Evolutionary conservation across 2,888 invertebrate species (phyloP), one percentile per base, ranked within the genome.

Genomic region (Nomada ruficornis): DNA sequence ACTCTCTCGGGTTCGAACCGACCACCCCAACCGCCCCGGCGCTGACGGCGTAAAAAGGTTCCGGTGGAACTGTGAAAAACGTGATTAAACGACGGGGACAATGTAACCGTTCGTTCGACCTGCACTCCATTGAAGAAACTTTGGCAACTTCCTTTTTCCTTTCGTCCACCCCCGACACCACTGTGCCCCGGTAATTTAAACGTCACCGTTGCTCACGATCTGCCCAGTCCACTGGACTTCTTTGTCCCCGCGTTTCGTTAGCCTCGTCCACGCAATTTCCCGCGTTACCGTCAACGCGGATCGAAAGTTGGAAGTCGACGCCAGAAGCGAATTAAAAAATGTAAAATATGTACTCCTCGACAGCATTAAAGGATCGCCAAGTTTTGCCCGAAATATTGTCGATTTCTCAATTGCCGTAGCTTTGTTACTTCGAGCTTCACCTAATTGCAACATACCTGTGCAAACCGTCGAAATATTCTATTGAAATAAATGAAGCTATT

Each of bases 71-170:
- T 74, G 84, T 50, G 82, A 81, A 79, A 88, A 86, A 86, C 82
- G 84, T 80, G 87, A 87, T 87, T 88, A 86, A 88, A 88, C 84
- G 84, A 71, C 80, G 67, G 77, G 64, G 77, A 86, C 83, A 83
- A 80, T 81, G 80, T 75, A 77, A 78, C 83, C 67, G 83, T 68
- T 65, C 68, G 78, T 74, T 85, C 79, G 65, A 54, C 55, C 78
- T 44, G 63, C 73, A 20, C 65, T 63, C 52, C 67, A 71, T 67
- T 36, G 55, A 76, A 74, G 85, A 75, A 86, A 87, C 82, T 87
- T 82, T 47, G 44, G 59, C n/a, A 77, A 70, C 67, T 70, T 60
- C 65, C 54, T 78, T 75, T 54, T 77, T 50, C 55, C 67, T 47
- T 77, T 42, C 55, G 15, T 50, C 65, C 62, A 36, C 15, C 42